Conservation (phyloP, 1,140 invertebrate genomes). For the Zaprionus taronus region DNA sequence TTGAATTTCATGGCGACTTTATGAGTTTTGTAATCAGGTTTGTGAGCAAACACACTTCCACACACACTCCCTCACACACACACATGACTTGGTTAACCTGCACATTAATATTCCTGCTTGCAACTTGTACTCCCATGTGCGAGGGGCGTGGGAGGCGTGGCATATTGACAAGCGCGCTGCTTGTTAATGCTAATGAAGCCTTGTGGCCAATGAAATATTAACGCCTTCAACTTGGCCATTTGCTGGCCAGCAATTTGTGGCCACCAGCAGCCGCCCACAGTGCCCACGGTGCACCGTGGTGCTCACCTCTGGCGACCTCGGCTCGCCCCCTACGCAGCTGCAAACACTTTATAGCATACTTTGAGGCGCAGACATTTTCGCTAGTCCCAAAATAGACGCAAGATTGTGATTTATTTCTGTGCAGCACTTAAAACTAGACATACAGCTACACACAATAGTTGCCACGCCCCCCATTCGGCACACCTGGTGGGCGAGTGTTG, state of each 20-base stretch:
- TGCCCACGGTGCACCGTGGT: neutral
- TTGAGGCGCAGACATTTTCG: constrained; percentile 69
- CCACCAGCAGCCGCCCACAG: constrained; percentile 1
- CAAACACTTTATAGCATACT: constrained; percentile 73
- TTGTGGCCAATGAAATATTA: constrained; percentile 44
- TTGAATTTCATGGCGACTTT: constrained; percentile 83
- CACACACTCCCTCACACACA: constrained; percentile 12
- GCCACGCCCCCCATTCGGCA: constrained; percentile 41
- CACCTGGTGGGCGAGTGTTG: constrained; percentile 13
- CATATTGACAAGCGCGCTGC: constrained; percentile 64
- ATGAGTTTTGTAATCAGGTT: constrained; percentile 82
- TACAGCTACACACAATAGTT: constrained; percentile 65
- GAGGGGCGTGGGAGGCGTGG: constrained; percentile 23
- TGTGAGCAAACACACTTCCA: constrained; percentile 65
- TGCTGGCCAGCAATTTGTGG: constrained; percentile 49
- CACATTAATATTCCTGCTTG: constrained; percentile 71
- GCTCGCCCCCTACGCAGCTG: constrained; percentile 36
- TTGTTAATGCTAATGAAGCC: constrained; percentile 75
- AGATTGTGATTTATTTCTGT: constrained; percentile 75
- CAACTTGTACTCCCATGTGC: constrained; percentile 35
- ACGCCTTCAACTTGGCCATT: constrained; percentile 24
- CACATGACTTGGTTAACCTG: constrained; percentile 54
- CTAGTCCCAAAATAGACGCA: constrained; percentile 18
- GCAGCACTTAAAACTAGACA: constrained; percentile 80
- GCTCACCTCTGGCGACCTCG: constrained; percentile 19